Conservation (phyloP, 2,113 vertebrate species). For the Lichenostomus cassidix region DNA sequence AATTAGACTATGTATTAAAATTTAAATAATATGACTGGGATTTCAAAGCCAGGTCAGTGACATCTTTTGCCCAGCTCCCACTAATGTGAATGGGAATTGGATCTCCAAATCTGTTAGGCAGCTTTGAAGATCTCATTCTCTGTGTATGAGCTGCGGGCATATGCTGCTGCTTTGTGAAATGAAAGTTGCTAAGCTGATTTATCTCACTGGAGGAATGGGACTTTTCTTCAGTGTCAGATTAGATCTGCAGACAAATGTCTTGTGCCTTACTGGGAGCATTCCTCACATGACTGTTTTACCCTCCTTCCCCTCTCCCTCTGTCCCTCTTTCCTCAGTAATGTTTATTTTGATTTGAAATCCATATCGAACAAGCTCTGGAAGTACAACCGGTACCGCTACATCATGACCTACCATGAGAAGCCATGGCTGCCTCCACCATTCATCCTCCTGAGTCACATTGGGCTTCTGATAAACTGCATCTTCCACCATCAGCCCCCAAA, state of each 20-base stretch:
- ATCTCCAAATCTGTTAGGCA: background rate
- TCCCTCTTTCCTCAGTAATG: conserved; percentile 77
- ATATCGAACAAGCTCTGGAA: conserved; percentile 93
- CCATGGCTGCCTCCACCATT: conserved; percentile 93
- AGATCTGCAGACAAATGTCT: background rate
- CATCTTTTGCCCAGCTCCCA: background rate
- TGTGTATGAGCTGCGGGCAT: background rate
- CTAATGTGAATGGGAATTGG: background rate
- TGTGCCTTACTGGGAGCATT: background rate
- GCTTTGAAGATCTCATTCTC: conserved; percentile 12
- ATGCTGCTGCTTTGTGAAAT: background rate
- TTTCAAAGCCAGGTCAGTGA: conserved; percentile 1
- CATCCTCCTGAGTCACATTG: conserved; percentile 84
- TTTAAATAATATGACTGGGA: conserved; percentile 8
- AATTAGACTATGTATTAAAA: background rate
- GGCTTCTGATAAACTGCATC: conserved; percentile 74
- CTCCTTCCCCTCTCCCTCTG: background rate
- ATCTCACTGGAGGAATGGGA: background rate
- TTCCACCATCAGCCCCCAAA: conserved; percentile 67
- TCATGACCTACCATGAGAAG: conserved; percentile 93
- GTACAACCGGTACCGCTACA: conserved; percentile 95
- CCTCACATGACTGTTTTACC: background rate
- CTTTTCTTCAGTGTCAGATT: background rate
- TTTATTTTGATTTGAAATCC: conserved; percentile 90
- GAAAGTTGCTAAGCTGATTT: background rate